Conservation (phyloP, 2,888 invertebrate genomes). For the Tinea semifulvella region DNA sequence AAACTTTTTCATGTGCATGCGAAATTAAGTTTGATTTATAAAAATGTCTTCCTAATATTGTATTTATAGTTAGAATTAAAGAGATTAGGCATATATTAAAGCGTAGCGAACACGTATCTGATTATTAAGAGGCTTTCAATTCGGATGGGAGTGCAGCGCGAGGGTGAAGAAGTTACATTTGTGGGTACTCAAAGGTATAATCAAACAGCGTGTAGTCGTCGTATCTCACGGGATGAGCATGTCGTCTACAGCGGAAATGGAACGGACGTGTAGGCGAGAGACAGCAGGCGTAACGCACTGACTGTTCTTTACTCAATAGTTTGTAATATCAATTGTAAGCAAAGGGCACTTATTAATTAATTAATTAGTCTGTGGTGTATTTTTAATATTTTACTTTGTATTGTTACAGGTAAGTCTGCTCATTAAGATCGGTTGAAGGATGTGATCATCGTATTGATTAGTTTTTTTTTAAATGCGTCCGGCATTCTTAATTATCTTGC, state of each 20-base stretch:
- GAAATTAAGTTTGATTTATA: background rate
- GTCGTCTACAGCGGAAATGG: slow-evolving; percentile 46
- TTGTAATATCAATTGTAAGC: too few relatives aligned
- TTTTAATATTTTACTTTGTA: background rate
- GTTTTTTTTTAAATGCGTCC: slow-evolving; percentile 1
- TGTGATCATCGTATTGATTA: background rate
- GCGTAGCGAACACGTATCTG: too few relatives aligned
- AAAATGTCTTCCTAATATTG: too few relatives aligned
- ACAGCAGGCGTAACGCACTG: slow-evolving; percentile 42
- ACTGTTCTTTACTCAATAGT: slow-evolving; percentile 32
- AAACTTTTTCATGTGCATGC: too few relatives aligned
- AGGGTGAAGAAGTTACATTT: slow-evolving; percentile 6
- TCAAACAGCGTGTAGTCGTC: slow-evolving; percentile 25
- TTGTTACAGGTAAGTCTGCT: slow-evolving; percentile 12
- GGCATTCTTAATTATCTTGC: slow-evolving; percentile 3
- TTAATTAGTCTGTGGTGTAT: background rate
- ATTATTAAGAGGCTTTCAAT: slow-evolving; percentile 1
- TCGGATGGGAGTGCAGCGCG: background rate
- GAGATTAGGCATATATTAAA: too few relatives aligned
- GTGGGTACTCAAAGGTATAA: slow-evolving; percentile 20
- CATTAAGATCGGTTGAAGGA: slow-evolving; percentile 1
- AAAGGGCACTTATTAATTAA: too few relatives aligned
- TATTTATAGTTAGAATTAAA: too few relatives aligned
- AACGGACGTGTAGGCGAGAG: slow-evolving; percentile 48
- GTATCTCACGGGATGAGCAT: slow-evolving; percentile 32